Evolutionary conservation across 1,140 invertebrate genomes (phyloP), one percentile per base, ranked within the genome.

Genomic region (Marisa cornuarietis): DNA sequence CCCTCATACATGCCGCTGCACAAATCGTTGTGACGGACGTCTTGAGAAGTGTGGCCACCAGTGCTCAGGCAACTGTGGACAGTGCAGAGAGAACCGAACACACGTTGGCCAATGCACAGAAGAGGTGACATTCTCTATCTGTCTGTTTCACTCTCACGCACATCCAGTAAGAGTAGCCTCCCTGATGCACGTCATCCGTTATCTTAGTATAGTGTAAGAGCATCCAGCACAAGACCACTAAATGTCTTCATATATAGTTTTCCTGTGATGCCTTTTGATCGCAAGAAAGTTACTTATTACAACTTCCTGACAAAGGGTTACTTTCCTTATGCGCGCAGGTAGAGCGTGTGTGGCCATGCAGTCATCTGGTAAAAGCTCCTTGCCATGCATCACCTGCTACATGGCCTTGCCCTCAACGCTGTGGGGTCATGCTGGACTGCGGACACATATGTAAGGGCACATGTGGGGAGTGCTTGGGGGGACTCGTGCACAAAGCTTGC

Each of bases 1-100:
- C 42, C 77, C 77, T 8, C 54, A 79, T 76, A 94, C 95, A 88
- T 24, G 78, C 24, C 26, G 79, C 11, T 91, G 90, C 82, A n/a
- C 24, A 0, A 31, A 84, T 49, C 75, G 73, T 11, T 90, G 88
- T 66, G 78, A 81, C 42, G 71, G 81, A 52, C 79, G 74, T 26
- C 78, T 90, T 14, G 78, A 88, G 69, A 58, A 42, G 10, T 90
- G 89, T 82, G 87, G 88, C 6, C 90, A 91, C 61, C 89, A 85
- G 77, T 95, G 94, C 84, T 84, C 81, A 0, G 90, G 91, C n/a
- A 83, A 85, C 52, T 95, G 94, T 88, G 93, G 94, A 5, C 87
- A 91, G 42, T 92, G 92, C 6, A 95, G 94, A 6, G 85, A 88
- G 6, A 85, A 87, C 0, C 94, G 94, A 81, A 87, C 90, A 83